Conservation (phyloP, 2,113 vertebrate genomes). For the Montifringilla adamsi region DNA sequence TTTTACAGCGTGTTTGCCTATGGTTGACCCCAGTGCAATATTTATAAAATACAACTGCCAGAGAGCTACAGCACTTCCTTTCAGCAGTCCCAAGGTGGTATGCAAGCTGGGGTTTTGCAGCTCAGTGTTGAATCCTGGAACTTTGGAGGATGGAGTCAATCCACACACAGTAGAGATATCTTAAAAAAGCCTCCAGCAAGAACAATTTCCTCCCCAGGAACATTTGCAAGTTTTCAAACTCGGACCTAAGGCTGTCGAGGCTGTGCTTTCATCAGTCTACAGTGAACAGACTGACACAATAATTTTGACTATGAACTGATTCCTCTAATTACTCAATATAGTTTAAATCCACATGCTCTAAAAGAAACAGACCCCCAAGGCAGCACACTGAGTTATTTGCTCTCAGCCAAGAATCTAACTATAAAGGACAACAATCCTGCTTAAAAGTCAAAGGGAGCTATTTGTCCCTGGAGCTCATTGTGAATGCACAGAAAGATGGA, state of each 20-base stretch:
- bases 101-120: not conserved
- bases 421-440: not conserved
- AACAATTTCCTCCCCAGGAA: not conserved
- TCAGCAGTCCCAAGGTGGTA: not conserved
- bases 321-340: not conserved
- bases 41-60: not conserved
- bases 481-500: not conserved
- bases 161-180: not conserved
- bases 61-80: not conserved
- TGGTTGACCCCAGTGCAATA: not conserved
- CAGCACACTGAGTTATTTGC: not conserved
- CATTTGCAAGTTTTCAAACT: not conserved
- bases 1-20: conserved; percentile 7
- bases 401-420: not conserved
- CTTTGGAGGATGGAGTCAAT: not conserved
- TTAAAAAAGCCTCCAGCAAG: not conserved
- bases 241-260: not conserved
- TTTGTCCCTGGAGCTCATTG: not conserved
- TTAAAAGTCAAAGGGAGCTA: not conserved
- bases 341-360: not conserved
- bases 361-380: not conserved
- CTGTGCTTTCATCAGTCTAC: not conserved
- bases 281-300: not conserved
- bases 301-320: not conserved
- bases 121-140: not conserved